Evolutionary conservation across 2,888 invertebrate species (phyloP).

Genomic region (Agrotis puta): DNA sequence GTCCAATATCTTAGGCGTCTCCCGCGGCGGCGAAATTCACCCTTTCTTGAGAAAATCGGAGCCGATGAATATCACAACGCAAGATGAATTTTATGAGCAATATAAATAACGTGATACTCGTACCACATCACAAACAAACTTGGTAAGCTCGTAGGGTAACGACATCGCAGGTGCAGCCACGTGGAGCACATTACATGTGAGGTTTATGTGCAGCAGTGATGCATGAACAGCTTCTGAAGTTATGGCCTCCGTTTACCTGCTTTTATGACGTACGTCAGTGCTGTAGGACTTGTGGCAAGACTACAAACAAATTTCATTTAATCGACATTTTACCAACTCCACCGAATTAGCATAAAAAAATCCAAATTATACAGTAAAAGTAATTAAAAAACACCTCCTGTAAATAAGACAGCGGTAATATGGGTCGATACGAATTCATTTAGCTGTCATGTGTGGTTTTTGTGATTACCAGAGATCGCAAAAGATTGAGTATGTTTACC

Average conservation of each 20-base stretch:
- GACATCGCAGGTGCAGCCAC: slow-evolving; percentile 29
- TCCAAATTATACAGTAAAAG: no score
- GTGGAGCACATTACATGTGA: slow-evolving; percentile 12
- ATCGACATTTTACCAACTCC: no score
- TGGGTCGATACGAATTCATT: neutral
- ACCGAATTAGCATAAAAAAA: no score
- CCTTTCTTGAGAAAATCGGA: no score
- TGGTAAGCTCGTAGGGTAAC: slow-evolving; percentile 14
- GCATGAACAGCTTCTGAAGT: slow-evolving; percentile 27
- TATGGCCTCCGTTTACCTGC: slow-evolving; percentile 13
- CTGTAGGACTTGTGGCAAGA: neutral
- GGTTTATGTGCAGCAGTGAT: slow-evolving; percentile 24
- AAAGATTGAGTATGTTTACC: neutral
- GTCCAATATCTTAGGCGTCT: no score
- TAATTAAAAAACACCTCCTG: no score
- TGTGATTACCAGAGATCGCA: neutral
- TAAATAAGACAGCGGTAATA: no score
- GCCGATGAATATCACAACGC: neutral
- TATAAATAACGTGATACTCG: neutral
- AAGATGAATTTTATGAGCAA: neutral
- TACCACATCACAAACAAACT: slow-evolving; percentile 15
- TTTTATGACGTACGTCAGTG: slow-evolving; percentile 13
- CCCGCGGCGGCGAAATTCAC: no score
- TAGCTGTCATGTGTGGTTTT: neutral
- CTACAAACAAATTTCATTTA: neutral